Evolutionary conservation across 2,797 vertebrate genomes (phyloP), one percentile per base, ranked within the genome.

Genomic region (Macrochelys suwanniensis): DNA sequence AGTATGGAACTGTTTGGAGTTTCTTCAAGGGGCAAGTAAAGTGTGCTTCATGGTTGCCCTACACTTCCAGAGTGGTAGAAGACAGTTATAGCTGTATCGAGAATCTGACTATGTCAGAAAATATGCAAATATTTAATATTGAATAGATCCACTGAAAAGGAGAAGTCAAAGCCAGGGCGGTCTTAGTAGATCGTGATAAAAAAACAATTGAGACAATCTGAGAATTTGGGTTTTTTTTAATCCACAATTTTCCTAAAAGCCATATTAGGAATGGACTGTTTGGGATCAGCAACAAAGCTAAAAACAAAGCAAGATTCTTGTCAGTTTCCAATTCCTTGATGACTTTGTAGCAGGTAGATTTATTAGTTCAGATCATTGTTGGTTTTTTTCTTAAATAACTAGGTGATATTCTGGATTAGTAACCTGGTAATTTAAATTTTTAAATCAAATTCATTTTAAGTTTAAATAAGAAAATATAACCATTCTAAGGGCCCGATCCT

Each of bases 371-470:
- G 89, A 87, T 93, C 93, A 59, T 84, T 94, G 65, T 92, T 92
- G 97, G 74, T 59, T 93, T 90, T 76, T 92, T 97, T 91, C 86
- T 94, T 93, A 95, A 97, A 95, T 95, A 95, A 91, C 87, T 93
- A 94, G 84, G 85, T 88, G 53, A 93, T 96, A 95, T 97, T 97
- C 89, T 93, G 31, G 45, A 91, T 96, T 96, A 97, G 95, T 97
- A 82, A 94, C 94, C 85, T 91, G 12, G 51, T 92, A 5, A 2
- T 87, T 96, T 89, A 89, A 95, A 95, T 95, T 93, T 93, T 95
- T 94, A 96, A 92, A 93, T 79, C 49, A 82, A 87, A 47, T 93
- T 80, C 16, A 91, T 96, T 92, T 93, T 93, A 82, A 94, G 90
- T 85, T 88, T 92, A 89, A 80, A 87, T 68, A 80, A 91, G 93